phyloP scores from a whole-genome alignment of 1,140 invertebrate genomes.

The Streblospio benedicti region DNA sequence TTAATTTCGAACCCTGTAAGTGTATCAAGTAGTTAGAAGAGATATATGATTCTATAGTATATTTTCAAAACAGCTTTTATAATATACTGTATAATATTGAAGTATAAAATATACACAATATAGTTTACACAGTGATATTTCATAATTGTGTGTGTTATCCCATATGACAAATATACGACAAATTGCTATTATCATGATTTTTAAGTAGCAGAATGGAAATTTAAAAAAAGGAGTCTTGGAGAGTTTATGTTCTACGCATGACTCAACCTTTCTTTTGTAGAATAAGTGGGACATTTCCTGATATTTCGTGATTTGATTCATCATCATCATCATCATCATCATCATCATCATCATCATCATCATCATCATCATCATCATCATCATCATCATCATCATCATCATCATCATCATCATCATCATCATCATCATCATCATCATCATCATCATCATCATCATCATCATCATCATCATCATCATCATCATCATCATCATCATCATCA shows the following conservation, averaged over 20 bases:
- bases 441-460: slow-evolving; percentile 8
- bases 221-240: neutral
- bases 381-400: slow-evolving; percentile 40
- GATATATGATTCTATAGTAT: too few species aligned
- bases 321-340: slow-evolving; percentile 9
- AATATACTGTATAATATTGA: too few species aligned
- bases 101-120: too few species aligned
- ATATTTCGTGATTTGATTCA: too few species aligned
- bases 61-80: too few species aligned
- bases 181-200: too few species aligned
- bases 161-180: too few species aligned
- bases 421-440: slow-evolving; percentile 30
- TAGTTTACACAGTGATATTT: too few species aligned
- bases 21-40: too few species aligned
- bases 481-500: slow-evolving; percentile 15
- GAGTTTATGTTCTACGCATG: slow-evolving; percentile 9
- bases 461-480: slow-evolving; percentile 14
- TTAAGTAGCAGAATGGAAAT: too few species aligned
- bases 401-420: slow-evolving; percentile 30
- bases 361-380: slow-evolving; percentile 29
- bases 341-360: slow-evolving; percentile 14
- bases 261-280: slow-evolving; percentile 2
- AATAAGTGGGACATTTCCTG: neutral
- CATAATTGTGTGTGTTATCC: too few species aligned
- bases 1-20: too few species aligned